Evolutionary conservation across 2,113 vertebrate species (phyloP).

Genomic region (Pitta sordida): DNA sequence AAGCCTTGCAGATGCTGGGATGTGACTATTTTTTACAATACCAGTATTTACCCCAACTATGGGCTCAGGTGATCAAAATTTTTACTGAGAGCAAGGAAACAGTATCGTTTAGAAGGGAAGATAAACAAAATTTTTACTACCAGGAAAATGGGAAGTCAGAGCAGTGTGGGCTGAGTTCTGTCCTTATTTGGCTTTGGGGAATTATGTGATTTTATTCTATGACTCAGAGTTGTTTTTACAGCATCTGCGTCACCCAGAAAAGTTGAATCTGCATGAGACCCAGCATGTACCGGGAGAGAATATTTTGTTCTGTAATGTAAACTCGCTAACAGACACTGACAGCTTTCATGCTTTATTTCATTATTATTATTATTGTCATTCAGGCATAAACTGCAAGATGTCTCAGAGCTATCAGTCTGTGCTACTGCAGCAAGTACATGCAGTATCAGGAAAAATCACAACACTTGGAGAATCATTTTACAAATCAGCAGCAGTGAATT

Average conservation of each 20-base stretch:
- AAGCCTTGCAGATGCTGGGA: neutral
- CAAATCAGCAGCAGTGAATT: neutral
- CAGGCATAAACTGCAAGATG: neutral
- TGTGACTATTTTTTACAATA: neutral
- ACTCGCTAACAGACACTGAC: neutral
- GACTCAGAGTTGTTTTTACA: conserved; percentile 61
- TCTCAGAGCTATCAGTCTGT: neutral
- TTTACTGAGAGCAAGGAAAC: neutral
- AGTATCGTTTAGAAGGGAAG: neutral
- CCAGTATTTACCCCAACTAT: neutral
- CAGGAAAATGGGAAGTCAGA: conserved; percentile 7
- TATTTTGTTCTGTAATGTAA: conserved; percentile 46
- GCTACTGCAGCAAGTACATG: neutral
- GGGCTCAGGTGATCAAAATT: neutral
- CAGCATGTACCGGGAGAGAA: conserved; percentile 13
- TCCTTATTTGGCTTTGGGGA: conserved; percentile 48
- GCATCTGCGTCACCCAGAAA: conserved; percentile 48
- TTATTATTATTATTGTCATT: neutral
- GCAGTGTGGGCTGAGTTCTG: conserved; percentile 11
- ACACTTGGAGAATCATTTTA: neutral
- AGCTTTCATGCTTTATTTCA: neutral
- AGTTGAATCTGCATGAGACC: conserved; percentile 43
- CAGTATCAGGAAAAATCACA: neutral
- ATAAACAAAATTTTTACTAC: neutral
- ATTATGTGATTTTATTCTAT: conserved; percentile 53